Conservation (phyloP, 2,797 vertebrate genomes). For the Masticophis lateralis region DNA sequence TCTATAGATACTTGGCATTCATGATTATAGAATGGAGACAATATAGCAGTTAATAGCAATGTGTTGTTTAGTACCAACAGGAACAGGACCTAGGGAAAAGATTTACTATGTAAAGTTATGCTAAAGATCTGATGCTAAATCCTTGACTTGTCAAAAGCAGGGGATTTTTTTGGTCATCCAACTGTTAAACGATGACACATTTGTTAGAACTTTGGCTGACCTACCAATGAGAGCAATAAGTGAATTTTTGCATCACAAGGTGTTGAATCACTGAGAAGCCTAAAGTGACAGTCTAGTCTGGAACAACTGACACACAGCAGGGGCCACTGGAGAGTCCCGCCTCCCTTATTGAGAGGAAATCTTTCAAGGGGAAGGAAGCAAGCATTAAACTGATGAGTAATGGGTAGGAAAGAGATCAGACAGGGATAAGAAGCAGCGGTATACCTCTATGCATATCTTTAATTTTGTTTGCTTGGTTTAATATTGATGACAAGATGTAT, state of each 20-base stretch:
- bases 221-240: conserved; percentile 26
- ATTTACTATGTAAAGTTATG: neutral
- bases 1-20: neutral
- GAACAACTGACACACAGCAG: conserved; percentile 64
- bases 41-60: neutral
- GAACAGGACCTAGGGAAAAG: neutral
- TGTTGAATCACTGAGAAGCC: conserved; percentile 45
- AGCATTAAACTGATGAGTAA: conserved; percentile 52
- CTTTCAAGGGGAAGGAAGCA: conserved; percentile 58
- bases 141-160: conserved; percentile 1
- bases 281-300: conserved; percentile 57
- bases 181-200: conserved; percentile 33
- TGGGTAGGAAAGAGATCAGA: neutral
- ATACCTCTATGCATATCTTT: conserved; percentile 33
- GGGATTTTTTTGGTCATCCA: conserved; percentile 14
- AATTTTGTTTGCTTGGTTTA: conserved; percentile 34
- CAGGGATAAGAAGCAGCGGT: conserved; percentile 26
- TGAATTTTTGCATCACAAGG: conserved; percentile 25
- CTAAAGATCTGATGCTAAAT: conserved; percentile 20
- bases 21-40: neutral
- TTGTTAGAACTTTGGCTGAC: conserved; percentile 8
- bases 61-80: neutral
- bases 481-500: conserved; percentile 11
- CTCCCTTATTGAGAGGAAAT: conserved; percentile 57
- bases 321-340: conserved; percentile 59